Conservation (phyloP, 2,888 invertebrate genomes). For the Meandrusa payeni region DNA sequence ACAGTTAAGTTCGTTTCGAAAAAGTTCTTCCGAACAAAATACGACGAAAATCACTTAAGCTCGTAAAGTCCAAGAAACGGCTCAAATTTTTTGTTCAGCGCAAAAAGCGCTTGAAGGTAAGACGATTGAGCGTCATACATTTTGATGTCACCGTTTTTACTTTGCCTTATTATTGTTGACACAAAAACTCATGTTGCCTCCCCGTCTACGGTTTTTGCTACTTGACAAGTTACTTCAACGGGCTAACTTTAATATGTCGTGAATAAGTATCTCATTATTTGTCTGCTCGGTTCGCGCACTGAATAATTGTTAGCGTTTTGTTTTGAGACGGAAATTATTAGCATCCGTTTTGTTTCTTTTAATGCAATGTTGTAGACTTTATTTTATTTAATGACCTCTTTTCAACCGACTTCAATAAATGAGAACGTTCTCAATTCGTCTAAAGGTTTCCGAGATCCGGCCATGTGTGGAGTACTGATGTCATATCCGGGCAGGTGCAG, state of each 20-base stretch:
- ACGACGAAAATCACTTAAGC: constrained; percentile 48
- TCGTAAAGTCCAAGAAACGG: constrained; percentile 49
- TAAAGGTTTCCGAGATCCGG: no score
- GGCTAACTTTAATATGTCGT: constrained; percentile 57
- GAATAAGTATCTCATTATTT: constrained; percentile 72
- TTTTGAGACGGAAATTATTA: constrained; percentile 19
- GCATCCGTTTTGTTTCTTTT: no score
- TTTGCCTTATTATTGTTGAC: constrained; percentile 52
- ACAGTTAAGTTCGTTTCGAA: constrained; percentile 57
- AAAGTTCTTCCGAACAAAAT: constrained; percentile 58
- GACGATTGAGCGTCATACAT: constrained; percentile 64
- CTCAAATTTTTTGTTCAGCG: constrained; percentile 51
- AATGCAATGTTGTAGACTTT: no score
- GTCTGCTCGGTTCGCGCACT: constrained; percentile 37
- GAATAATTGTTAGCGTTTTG: constrained; percentile 33
- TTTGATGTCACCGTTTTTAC: constrained; percentile 68
- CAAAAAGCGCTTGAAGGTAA: constrained; percentile 49
- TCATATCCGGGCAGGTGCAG: no score
- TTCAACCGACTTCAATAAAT: no score
- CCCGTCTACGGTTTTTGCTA: constrained; percentile 66
- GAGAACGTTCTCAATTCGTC: no score
- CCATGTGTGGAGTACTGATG: no score
- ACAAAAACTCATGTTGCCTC: constrained; percentile 66
- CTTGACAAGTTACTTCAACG: constrained; percentile 65
- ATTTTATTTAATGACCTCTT: no score